These are phyloP conservation scores for Gopherus flavomarginatus DNA, from an alignment of 2,113 vertebrate species.

Conservation along the genomic window DNA sequence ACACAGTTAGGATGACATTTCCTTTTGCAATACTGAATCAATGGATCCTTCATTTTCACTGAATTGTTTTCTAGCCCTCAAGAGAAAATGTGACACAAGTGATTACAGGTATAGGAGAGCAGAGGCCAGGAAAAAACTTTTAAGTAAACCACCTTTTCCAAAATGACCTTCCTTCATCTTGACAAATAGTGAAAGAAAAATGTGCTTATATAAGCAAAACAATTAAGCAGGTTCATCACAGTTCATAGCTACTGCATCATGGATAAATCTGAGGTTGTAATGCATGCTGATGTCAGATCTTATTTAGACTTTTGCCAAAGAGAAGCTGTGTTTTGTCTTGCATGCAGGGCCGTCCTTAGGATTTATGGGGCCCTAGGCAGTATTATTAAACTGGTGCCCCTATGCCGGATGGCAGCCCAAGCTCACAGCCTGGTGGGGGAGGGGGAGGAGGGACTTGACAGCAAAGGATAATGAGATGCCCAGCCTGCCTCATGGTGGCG, in stretches of 20 bases:
- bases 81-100: constrained; percentile 65
- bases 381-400: no score
- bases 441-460: no score
- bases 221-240: constrained; percentile 41
- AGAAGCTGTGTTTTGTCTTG: not conserved
- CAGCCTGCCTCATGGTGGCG: no score
- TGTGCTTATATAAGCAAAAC: constrained; percentile 58
- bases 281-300: not conserved
- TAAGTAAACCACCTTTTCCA: constrained; percentile 70
- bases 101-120: constrained; percentile 36
- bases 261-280: not conserved
- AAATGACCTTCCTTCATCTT: constrained; percentile 61
- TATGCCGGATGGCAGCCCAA: no score
- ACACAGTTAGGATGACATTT: constrained; percentile 45
- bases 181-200: constrained; percentile 66
- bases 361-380: no score
- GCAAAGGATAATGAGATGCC: no score
- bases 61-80: constrained; percentile 70
- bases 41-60: constrained; percentile 63
- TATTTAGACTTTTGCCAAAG: not conserved
- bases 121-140: constrained; percentile 58
- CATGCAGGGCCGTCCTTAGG: no score
- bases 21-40: constrained; percentile 70
- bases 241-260: constrained; percentile 18
- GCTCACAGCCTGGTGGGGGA: no score